Conservation (phyloP, 2,113 vertebrate genomes). For the Ciconia stormi region DNA sequence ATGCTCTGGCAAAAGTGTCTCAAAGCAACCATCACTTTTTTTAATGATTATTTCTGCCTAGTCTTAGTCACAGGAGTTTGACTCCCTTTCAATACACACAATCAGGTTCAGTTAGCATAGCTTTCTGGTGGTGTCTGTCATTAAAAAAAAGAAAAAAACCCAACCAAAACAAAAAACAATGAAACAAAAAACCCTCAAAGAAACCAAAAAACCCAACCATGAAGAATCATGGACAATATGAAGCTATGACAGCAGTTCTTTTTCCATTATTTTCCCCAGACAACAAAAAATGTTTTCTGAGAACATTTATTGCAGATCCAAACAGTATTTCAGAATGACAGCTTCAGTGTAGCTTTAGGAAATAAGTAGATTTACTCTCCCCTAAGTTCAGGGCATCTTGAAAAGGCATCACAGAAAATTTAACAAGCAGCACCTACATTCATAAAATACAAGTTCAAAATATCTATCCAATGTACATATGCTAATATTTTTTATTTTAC, state of each 20-base stretch:
- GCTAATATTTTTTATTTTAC: neutral
- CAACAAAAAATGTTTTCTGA: neutral
- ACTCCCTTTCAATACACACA: neutral
- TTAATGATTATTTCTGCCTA: neutral
- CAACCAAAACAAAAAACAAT: neutral
- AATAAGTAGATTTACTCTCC: neutral
- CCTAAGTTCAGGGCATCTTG: neutral
- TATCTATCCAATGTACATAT: neutral
- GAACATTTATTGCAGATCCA: neutral
- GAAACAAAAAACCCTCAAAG: neutral
- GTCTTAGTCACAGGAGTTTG: neutral
- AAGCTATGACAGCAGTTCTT: neutral
- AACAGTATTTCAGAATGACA: neutral
- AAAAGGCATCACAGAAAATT: neutral
- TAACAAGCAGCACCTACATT: neutral
- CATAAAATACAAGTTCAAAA: neutral
- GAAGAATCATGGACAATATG: neutral
- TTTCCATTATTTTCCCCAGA: neutral
- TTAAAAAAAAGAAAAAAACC: neutral
- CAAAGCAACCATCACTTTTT: neutral
- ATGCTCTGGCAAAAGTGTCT: neutral
- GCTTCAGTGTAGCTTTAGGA: neutral
- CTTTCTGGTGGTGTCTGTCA: neutral
- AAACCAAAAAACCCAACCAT: neutral
- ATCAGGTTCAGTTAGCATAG: neutral